These are phyloP conservation scores for Ophion ellenae DNA, from an alignment of 2,888 invertebrate genomes.

Conservation along the genomic window DNA sequence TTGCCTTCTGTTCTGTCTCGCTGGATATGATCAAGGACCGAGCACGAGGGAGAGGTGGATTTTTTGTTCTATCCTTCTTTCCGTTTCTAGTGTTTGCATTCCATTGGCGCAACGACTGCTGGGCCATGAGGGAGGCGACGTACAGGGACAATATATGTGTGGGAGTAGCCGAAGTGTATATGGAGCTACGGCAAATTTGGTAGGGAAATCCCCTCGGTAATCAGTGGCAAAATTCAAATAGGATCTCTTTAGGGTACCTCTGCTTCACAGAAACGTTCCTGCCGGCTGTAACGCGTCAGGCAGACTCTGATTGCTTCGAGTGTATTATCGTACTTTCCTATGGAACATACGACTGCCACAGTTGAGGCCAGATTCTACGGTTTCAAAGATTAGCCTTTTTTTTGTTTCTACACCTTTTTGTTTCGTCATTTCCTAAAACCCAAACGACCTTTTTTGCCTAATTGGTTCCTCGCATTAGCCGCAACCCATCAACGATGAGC, in stretches of 20 bases:
- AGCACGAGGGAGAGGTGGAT: slow-evolving; percentile 4
- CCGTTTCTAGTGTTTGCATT: slow-evolving; percentile 54
- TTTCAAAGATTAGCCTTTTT: background rate
- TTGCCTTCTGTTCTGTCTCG: slow-evolving; percentile 21
- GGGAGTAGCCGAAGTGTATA: slow-evolving; percentile 22
- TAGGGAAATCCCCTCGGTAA: slow-evolving; percentile 69
- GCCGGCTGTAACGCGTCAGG: slow-evolving; percentile 40
- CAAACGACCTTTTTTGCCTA: background rate
- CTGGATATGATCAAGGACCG: slow-evolving; percentile 40
- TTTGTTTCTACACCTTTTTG: background rate
- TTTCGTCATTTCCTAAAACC: background rate
- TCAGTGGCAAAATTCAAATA: slow-evolving; percentile 70
- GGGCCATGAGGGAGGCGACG: slow-evolving; percentile 5
- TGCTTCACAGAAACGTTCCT: slow-evolving; percentile 54
- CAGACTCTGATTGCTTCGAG: slow-evolving; percentile 48
- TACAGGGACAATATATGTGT: background rate
- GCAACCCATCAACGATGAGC: background rate
- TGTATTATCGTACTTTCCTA: slow-evolving; percentile 38
- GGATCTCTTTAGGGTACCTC: slow-evolving; percentile 71
- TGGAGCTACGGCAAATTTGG: slow-evolving; percentile 53
- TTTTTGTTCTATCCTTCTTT: slow-evolving; percentile 10
- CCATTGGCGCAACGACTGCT: slow-evolving; percentile 17
- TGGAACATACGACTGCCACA: slow-evolving; percentile 3
- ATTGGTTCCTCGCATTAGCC: background rate
- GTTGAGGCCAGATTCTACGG: background rate